phyloP scores from a whole-genome alignment of 2,888 invertebrate species.

The Spisula solida region DNA sequence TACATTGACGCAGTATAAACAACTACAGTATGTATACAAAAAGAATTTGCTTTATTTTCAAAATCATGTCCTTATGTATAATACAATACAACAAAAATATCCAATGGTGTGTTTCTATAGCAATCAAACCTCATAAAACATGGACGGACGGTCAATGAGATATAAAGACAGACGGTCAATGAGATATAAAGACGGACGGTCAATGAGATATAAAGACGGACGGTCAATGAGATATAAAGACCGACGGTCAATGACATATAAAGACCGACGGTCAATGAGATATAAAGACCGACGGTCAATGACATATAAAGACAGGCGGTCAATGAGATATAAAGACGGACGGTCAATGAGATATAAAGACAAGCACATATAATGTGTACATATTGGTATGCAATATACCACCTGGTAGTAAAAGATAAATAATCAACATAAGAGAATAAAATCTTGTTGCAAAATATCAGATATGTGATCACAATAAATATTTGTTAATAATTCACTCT shows the following conservation, averaged over 20 bases:
- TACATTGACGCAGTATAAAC: neutral
- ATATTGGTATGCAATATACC: too few relatives aligned
- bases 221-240: neutral
- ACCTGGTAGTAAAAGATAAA: too few relatives aligned
- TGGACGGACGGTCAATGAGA: slow-evolving; percentile 27
- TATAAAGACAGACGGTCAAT: slow-evolving; percentile 25
- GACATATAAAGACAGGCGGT: slow-evolving; percentile 36
- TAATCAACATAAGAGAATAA: too few relatives aligned
- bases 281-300: too few relatives aligned
- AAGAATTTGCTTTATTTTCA: slow-evolving; percentile 36
- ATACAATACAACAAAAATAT: slow-evolving; percentile 32
- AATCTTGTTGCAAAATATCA: too few relatives aligned
- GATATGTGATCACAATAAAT: too few relatives aligned
- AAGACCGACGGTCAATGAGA: slow-evolving; percentile 18
- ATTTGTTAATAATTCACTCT: too few relatives aligned
- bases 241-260: too few relatives aligned
- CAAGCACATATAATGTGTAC: neutral
- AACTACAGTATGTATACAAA: neutral
- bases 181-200: slow-evolving; percentile 33
- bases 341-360: neutral
- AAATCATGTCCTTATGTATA: slow-evolving; percentile 38
- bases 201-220: slow-evolving; percentile 25
- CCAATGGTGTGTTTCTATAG: neutral
- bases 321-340: slow-evolving; percentile 25
- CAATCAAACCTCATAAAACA: neutral